Percentiles rank a stretch among this genome's conserved stretches.
Conservation (phyloP, 2,113 vertebrate species). For the Percopsis transmontana region DNA sequence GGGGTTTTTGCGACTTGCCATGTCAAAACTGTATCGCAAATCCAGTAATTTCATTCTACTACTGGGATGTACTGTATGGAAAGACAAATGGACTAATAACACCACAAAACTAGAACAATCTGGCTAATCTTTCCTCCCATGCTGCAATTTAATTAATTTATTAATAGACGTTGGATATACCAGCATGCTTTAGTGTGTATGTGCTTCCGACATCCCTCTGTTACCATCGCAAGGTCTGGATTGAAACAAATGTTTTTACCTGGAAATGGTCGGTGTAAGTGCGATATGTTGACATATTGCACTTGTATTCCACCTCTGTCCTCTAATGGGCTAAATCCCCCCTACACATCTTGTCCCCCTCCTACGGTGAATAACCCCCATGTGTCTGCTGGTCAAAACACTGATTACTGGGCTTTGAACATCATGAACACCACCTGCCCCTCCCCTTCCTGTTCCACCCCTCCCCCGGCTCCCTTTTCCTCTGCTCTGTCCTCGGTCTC, state of each 20-base stretch:
- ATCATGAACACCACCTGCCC: constrained; percentile 15
- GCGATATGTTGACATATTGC: constrained; percentile 20
- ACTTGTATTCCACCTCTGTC: not conserved
- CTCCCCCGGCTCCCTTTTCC: not conserved
- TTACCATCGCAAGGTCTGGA: too few species aligned
- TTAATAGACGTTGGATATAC: too few species aligned
- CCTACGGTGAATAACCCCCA: constrained; percentile 32
- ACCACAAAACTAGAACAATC: too few species aligned
- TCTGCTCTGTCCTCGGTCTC: not conserved
- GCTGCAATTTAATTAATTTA: too few species aligned
- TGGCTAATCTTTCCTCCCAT: too few species aligned
- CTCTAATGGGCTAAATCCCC: not conserved
- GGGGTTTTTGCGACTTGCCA: not conserved
- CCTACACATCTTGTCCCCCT: not conserved
- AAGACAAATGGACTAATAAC: too few species aligned
- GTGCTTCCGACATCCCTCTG: too few species aligned
- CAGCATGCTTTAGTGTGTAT: too few species aligned
- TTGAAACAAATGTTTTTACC: too few species aligned
- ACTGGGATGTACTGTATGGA: too few species aligned
- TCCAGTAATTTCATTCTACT: too few species aligned
- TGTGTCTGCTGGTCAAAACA: constrained; percentile 50
- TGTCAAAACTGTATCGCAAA: too few species aligned
- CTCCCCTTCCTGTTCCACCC: not conserved
- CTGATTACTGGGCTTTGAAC: constrained; percentile 58
- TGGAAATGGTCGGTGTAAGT: not conserved